phyloP scores from a whole-genome alignment of 2,113 vertebrate genomes.

The Hippopotamus amphibius region DNA sequence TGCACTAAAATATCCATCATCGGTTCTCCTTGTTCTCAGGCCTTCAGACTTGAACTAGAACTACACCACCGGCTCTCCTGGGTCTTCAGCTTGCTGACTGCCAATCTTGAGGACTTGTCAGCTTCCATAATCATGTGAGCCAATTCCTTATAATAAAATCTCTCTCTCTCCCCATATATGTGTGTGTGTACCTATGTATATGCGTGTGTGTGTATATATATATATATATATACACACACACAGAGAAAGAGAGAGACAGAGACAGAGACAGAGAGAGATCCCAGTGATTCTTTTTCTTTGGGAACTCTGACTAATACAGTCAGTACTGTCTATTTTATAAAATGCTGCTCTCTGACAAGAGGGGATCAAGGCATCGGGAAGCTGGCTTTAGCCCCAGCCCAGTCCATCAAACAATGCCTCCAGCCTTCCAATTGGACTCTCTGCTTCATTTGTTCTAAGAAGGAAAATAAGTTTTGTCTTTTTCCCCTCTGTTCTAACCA shows the following conservation, averaged over 20 bases:
- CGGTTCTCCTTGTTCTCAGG: not conserved
- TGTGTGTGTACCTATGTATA: not conserved
- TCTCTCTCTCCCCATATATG: not conserved
- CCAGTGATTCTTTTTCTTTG: not conserved
- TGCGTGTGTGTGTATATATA: accelerated
- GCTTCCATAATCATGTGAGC: not conserved
- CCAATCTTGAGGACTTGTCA: not conserved
- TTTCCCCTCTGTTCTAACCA: slow-evolving; percentile 66
- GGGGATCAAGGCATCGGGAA: not conserved
- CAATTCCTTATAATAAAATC: not conserved
- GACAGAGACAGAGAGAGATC: not conserved
- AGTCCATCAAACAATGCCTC: slow-evolving; percentile 50
- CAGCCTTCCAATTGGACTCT: slow-evolving; percentile 61
- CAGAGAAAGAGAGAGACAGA: not conserved
- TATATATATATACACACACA: accelerated
- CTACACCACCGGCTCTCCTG: not conserved
- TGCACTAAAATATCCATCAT: not conserved
- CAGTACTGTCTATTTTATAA: not conserved
- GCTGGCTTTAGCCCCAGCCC: slow-evolving; percentile 8
- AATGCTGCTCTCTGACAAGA: slow-evolving; percentile 36
- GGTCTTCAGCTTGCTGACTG: not conserved
- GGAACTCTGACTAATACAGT: not conserved
- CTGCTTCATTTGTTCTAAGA: slow-evolving; percentile 50
- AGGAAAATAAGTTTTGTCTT: slow-evolving; percentile 71
- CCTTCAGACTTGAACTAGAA: not conserved